Base-by-base conservation (phyloP, 2,113 vertebrate genomes). In the Podarcis cretensis region DNA sequence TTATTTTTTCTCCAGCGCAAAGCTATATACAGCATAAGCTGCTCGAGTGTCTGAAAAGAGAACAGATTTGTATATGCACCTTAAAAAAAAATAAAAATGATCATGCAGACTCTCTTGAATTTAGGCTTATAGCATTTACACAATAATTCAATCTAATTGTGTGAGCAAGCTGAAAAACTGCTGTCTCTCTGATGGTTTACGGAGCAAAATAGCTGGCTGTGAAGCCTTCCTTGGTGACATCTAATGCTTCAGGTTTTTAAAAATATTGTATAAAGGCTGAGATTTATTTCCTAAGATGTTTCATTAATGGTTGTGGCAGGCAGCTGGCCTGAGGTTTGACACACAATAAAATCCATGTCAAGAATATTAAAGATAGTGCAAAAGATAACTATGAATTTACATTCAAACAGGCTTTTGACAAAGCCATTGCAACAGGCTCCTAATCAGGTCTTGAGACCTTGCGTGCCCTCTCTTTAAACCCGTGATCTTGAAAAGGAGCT, bases 401-500 rank as follows among this genome's bases (percentile, higher is more conserved):
- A 99, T 99, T 99, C 98, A 98, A 98, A 98, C 98, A 94, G 97
- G 98, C 98, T 98, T 98, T 97, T 98, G 98, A 98, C 98, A 99
- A 98, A 99, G 98, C 98, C 97, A 96, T 98, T 97, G 98, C 98
- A 98, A 98, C 98, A 98, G 98, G 98, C 98, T 97, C 97, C 98
- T 98, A 98, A 99, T 98, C 98, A 98, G 98, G 96, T 97, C 96
- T 96, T 93, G 97, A 97, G 97, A 97, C 98, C 97, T 84, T 95
- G 96, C 97, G 97, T 98, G 98, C 98, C 98, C 98, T 98, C 98
- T 98, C 98, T 98, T 98, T 98, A 98, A 98, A 98, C 98, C 97
- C 95, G 95, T 98, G 98, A 98, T 99, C 98, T 98, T 98, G 98
- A 99, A 98, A 98, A 99, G 98, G 98, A 98, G 98, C 98, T 98